Evolutionary conservation across 64 coral and sea anemone species (phyloP).

Genomic region (Platygyra sinensis): DNA sequence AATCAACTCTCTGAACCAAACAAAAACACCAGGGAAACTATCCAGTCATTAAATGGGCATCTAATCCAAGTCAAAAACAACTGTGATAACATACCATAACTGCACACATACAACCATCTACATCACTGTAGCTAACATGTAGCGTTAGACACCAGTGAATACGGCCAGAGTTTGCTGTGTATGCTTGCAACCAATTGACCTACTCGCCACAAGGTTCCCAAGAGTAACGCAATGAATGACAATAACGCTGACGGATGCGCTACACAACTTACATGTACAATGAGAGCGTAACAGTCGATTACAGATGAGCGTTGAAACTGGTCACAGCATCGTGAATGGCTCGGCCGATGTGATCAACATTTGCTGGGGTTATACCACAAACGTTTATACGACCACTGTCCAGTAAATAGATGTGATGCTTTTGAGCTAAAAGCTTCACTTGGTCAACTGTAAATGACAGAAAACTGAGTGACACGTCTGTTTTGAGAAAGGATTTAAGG

Average conservation of each 20-base stretch:
- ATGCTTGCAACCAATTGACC: too few relatives aligned
- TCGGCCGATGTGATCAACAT: constrained; percentile 45
- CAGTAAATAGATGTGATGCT: constrained; percentile 53
- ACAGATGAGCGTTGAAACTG: constrained; percentile 15
- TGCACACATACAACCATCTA: not conserved
- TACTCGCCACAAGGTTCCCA: not conserved
- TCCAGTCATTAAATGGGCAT: too few relatives aligned
- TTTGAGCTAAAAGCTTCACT: constrained; percentile 49
- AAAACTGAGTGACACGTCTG: not conserved
- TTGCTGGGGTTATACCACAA: constrained; percentile 37
- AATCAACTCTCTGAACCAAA: too few relatives aligned
- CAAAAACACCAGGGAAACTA: too few relatives aligned
- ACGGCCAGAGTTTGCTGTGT: too few relatives aligned
- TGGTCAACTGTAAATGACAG: constrained; percentile 34
- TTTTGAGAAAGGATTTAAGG: too few relatives aligned
- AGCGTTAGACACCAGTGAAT: too few relatives aligned
- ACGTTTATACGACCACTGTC: constrained; percentile 41
- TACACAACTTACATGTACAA: not conserved
- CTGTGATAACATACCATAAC: too few relatives aligned
- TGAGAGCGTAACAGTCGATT: not conserved
- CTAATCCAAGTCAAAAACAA: too few relatives aligned
- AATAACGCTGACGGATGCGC: not conserved
- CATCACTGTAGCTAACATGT: not conserved
- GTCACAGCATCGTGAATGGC: constrained; percentile 45
- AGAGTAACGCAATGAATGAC: not conserved